Base-by-base conservation (phyloP, 2,888 invertebrate species). In the Mythimna ferrago region DNA sequence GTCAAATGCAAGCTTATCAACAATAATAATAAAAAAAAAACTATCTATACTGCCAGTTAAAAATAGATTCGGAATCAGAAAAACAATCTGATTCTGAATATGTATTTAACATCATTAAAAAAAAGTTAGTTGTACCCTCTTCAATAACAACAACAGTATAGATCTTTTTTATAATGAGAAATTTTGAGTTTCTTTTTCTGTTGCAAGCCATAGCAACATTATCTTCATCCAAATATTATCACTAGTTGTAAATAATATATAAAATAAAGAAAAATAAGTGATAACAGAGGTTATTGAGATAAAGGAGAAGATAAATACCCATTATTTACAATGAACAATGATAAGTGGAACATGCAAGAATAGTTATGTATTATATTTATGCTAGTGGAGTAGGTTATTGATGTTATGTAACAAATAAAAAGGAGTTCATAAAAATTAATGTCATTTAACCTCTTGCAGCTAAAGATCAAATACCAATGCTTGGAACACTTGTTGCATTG, bases 251-350 rank as follows among this genome's bases (percentile, higher is more conserved):
- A 58, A 75, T 38, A 65, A 56, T 53, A 53, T 6, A 48, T 38
- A 2, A 66, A 72, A 80, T 64, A 73, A 80, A 72, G 64, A 69
- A 63, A 65, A 66, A 64, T 61, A 74, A 41, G 11, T 73, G 81
- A 82, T 78, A 83, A 77, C 56, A 68, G 57, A 53, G 79, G 78
- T 86, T 82, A 82, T 32, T 65, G 11, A 79, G 80, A 83, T 75
- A 84, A 70, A 66, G 35, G 44, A 53, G 14, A 19, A 66, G 81
- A 84, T 76, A 79, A 66, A 72, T 71, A 44, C 62, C 56, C 57
- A 65, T 79, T 74, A 71, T 78, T 76, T 70, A 72, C 54, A 67
- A 32, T 75, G 67, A 68, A 78, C 62, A 71, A 66, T 76, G 81
- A 80, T 84, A 79, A 75, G 32, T 48, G 48, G 6, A 60, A 69